Evolutionary conservation across 2,113 vertebrate genomes (phyloP).

Genomic region (Dicentrarchus labrax): DNA sequence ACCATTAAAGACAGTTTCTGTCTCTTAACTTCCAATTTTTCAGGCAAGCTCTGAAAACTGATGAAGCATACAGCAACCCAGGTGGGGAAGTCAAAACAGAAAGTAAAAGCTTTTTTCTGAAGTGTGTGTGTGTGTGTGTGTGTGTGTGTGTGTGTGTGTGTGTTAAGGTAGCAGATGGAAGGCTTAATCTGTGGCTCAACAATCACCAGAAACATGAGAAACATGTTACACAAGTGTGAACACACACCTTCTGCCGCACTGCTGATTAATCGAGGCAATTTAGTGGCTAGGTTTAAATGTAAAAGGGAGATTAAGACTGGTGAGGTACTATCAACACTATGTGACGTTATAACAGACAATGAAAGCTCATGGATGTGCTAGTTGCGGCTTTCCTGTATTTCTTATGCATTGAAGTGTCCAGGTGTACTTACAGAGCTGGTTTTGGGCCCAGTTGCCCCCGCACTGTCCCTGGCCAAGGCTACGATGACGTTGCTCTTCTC

Average conservation of each 20-base stretch:
- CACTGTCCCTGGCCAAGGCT: slow-evolving; percentile 94
- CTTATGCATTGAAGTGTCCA: not conserved
- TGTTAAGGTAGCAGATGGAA: slow-evolving; percentile 23
- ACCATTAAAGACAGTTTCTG: not conserved
- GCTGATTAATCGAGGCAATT: not conserved
- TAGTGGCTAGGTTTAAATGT: not conserved
- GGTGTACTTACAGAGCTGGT: slow-evolving; percentile 92
- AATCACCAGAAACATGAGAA: slow-evolving; percentile 45
- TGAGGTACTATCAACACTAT: not conserved
- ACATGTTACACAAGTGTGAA: slow-evolving; percentile 28
- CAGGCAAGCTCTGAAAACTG: not conserved
- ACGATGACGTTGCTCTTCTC: slow-evolving; percentile 98
- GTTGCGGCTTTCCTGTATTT: not conserved
- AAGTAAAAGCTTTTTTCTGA: not conserved
- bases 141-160: slow-evolving; percentile 11
- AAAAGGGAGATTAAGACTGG: not conserved
- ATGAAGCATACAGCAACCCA: not conserved
- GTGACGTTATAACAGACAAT: not conserved
- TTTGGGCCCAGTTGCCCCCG: slow-evolving; percentile 88
- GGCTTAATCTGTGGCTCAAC: slow-evolving; percentile 29
- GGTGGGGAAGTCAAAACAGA: not conserved
- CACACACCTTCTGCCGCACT: not conserved
- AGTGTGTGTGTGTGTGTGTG: not conserved
- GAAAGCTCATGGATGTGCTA: not conserved
- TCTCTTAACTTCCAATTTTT: not conserved